Percentiles rank a stretch among this genome's conserved stretches.
phyloP scores from a whole-genome alignment of 2,113 vertebrate genomes.

The Choloepus hoffmanni region DNA sequence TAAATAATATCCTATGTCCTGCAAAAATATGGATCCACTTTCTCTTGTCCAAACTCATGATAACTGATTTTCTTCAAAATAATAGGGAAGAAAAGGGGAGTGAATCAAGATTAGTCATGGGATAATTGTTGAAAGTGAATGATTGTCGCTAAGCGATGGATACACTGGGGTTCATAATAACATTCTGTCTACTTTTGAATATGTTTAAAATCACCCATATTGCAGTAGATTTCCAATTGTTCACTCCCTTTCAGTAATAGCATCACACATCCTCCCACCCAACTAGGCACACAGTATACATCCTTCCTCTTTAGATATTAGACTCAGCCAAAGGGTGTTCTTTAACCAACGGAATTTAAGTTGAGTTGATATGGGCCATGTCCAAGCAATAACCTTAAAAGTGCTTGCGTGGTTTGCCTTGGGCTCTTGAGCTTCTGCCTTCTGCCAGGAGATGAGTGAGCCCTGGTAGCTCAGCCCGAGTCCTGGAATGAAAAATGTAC shows the following conservation, averaged over 20 bases:
- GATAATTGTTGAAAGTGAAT: background rate
- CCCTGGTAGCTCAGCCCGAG: background rate
- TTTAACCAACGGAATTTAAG: background rate
- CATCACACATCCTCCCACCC: background rate
- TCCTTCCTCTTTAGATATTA: background rate
- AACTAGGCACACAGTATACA: background rate
- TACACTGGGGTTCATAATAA: background rate
- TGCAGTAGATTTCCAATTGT: background rate
- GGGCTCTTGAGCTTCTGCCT: background rate
- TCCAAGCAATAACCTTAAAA: background rate
- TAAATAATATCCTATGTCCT: background rate
- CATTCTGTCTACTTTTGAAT: background rate
- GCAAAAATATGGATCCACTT: slow-evolving; percentile 39
- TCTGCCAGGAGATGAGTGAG: background rate
- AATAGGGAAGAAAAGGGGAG: background rate
- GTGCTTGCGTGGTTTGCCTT: background rate
- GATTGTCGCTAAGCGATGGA: background rate
- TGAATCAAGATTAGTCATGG: background rate
- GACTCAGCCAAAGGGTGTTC: background rate
- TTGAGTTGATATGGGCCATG: background rate
- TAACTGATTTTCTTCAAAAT: slow-evolving; percentile 45
- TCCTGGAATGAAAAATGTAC: background rate
- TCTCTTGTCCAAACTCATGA: background rate
- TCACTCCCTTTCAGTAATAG: background rate
- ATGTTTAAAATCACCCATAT: background rate